Evolutionary conservation across 2,888 invertebrate species (phyloP), one percentile per base, ranked within the genome.

Genomic region (Embidobia sp.): DNA sequence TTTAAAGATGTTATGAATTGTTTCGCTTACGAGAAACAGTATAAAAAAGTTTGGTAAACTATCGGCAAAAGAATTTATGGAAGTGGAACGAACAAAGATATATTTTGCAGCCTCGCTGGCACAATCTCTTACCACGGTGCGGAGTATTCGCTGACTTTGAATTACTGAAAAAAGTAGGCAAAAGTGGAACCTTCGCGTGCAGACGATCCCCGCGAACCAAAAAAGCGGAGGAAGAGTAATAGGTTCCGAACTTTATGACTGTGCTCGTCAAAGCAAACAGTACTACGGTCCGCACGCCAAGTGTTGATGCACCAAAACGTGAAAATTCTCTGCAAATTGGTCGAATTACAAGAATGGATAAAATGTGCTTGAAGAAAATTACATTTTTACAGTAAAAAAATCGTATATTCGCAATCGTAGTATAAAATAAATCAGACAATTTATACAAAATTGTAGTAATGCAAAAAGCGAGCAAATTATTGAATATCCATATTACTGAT

Each of bases 161-260:
- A 37, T 73, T 29, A 48, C 55, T 27, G 3, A 27, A 48, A 35
- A 66, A 53, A 63, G 53, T 75, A 69, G 69, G 61, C 26, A 37
- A 75, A 75, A 75, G 46, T 69, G 49, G 69, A 19, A 53, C 55
- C 51, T 64, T 76, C 42, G 69, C 76, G 69, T 70, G 76, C 76
- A 70, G 51, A 76, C 57, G 63, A 57, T 42, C 67, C n/a, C 33
- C n/a, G 55, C 48, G 40, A 53, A 53, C 31, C 10, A 70, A 51
- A 59, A 49, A 59, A 42, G 22, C 42, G 40, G 51, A 53, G 40
- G 37, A 15, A 35, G 29, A 27, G 48, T 63, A 75, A 67, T 53
- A 46, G 75, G 48, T 27, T 48, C 42, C 37, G 31, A 75, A 63
- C 63, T 75, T 75, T 75, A 75, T 66, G 74, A 67, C 26, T 26